Base-by-base conservation (phyloP, 2,888 invertebrate genomes). In the Heliconius aoede region DNA sequence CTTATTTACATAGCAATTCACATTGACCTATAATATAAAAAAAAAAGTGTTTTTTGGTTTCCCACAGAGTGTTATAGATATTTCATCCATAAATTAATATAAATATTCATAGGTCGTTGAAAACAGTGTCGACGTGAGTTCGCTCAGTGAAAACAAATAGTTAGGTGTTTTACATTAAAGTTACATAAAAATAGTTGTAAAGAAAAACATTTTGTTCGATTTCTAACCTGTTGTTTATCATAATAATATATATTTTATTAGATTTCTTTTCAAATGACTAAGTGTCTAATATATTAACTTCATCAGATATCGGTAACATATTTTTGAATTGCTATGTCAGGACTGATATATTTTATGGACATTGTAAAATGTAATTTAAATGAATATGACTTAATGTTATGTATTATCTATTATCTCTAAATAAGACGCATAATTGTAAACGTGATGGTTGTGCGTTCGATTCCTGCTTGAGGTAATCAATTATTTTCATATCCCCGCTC, bases 101-200 rank as follows among this genome's bases (percentile, higher is more conserved):
- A 69, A 69, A 69, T 69, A 69, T 69, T 69, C 55, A 69, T 69
- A 69, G 55, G 3, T 55, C 55, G 69, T 69, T 32, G 55, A 69
- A n/a, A 69, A 55, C 55, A 55, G 15, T 32, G 65, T 65, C 24
- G 65, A 24, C 65, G 69, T n/a, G n/a, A 55, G n/a, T 55, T 30
- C 55, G 69, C 30, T 55, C 55, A 30, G 51, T 69, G 55, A 32
- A 18, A 69, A 69, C 69, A 55, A 69, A 69, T 55, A 69, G 30
- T 69, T 30, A 69, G 7, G 4, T 51, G 30, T 55, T 69, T 69
- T 32, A 69, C 55, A 55, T 69, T 21, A 69, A 69, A 69, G 30
- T 69, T 30, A 69, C 55, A 55, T 69, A 69, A 55, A 55, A 55
- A 68, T 32, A 15, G 55, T 55, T 69, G 51, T 55, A 55, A 55